Conservation (phyloP, 1,140 invertebrate species). For the Whitmania pigra region DNA sequence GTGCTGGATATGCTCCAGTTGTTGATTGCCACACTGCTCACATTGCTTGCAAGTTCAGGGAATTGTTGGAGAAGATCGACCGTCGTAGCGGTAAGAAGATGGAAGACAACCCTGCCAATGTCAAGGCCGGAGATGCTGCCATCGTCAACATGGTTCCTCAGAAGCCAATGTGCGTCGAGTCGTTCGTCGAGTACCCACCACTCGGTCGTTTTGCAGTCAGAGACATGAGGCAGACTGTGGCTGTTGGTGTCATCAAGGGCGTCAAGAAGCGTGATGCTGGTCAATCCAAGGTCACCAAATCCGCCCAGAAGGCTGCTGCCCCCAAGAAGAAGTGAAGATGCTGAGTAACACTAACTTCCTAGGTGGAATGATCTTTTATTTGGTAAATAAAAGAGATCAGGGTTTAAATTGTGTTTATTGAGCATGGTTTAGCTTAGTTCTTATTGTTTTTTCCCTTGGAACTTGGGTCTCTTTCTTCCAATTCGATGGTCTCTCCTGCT, state of each 20-base stretch:
- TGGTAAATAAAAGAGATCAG: too few relatives aligned
- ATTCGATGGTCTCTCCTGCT: neutral
- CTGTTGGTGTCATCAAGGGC: constrained; percentile 86
- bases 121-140: constrained; percentile 91
- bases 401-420: too few relatives aligned
- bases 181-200: constrained; percentile 93
- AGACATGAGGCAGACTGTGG: constrained; percentile 98
- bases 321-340: constrained; percentile 39
- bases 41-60: constrained; percentile 93
- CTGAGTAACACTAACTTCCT: too few relatives aligned
- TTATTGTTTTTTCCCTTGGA: neutral
- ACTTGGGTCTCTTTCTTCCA: neutral
- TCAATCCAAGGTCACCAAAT: constrained; percentile 87
- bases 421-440: too few relatives aligned
- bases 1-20: constrained; percentile 79
- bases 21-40: constrained; percentile 93
- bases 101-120: constrained; percentile 52
- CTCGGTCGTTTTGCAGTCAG: constrained; percentile 94
- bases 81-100: constrained; percentile 70
- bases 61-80: constrained; percentile 95
- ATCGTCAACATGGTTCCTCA: constrained; percentile 80
- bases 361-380: too few relatives aligned
- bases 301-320: constrained; percentile 78
- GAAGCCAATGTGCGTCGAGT: constrained; percentile 94
- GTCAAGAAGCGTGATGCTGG: constrained; percentile 51